Evolutionary conservation across 1,140 invertebrate genomes (phyloP), one percentile per base, ranked within the genome.

Genomic region (Araneus ventricosus): DNA sequence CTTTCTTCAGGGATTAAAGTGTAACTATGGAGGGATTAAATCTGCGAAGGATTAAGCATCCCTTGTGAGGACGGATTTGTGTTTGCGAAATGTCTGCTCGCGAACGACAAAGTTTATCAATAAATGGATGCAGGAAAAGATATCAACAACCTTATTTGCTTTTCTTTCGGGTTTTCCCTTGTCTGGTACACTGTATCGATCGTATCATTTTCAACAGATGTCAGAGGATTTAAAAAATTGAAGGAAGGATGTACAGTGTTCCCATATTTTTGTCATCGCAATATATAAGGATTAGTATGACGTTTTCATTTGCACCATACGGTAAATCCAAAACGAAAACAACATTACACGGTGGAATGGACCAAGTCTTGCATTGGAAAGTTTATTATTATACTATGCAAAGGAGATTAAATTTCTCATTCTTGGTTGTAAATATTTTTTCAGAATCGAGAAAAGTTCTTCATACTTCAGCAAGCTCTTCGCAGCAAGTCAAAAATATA

Each of bases 21-120:
- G 30, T 20, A 82, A 61, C 85, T 87, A 87, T 87, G 52, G 52
- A 45, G n/a, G 57, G 85, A 87, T 87, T 87, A 87, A n/a, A 45
- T 61, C 37, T n/a, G 34, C 34, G 80, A 61, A 39, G 85, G 85
- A 87, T 87, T 87, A 87, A 37, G 57, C 7, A 30, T 52, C 27
- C n/a, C 82, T 27, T 57, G 41, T 30, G 39, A 57, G 45, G 45
- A 57, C 4, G 24, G 41, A 84, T 84, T 87, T 45, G 85, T 87
- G 85, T 87, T 61, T 63, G 57, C 57, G 34, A 39, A 39, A 63
- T 87, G n/a, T 87, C 57, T 24, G 22, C n/a, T n/a, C n/a, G 57
- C 63, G 45, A 52, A 52, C 39, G 45, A 52, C 41, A 52, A 30
- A 57, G 41, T 30, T 14, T 52, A 22, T 84, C 70, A 27, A 84